Evolutionary conservation across 2,113 vertebrate genomes (phyloP).

Genomic region (Sorex araneus): DNA sequence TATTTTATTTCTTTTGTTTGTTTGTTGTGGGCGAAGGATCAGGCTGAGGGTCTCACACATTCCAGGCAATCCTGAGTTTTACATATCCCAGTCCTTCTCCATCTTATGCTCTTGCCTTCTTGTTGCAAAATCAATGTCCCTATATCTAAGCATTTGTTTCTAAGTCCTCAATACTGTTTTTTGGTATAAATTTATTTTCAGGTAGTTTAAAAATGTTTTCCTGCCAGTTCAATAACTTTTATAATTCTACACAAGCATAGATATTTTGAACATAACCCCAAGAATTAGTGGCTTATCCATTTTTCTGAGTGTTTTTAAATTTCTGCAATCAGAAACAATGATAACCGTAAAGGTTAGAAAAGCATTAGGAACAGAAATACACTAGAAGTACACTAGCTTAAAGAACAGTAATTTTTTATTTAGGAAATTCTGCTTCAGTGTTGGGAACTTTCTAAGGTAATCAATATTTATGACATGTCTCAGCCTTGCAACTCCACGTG

Average conservation of each 20-base stretch:
- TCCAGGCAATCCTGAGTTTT: too few species aligned
- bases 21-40: too few species aligned
- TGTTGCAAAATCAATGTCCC: too few species aligned
- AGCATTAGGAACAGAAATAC: not conserved
- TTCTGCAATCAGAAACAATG: constrained; percentile 14
- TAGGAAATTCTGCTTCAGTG: not conserved
- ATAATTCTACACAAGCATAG: constrained; percentile 8
- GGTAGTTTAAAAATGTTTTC: constrained; percentile 26
- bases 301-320: not conserved
- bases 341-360: constrained; percentile 25
- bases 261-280: not conserved
- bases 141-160: too few species aligned
- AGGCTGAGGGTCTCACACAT: too few species aligned
- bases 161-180: too few species aligned
- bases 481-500: not conserved
- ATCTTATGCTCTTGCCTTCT: too few species aligned
- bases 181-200: too few species aligned
- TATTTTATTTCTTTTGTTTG: too few species aligned
- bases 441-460: not conserved
- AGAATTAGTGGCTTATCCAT: too few species aligned
- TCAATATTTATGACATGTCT: not conserved
- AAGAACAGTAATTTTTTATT: constrained; percentile 25
- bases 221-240: not conserved
- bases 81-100: too few species aligned
- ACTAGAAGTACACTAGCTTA: constrained; percentile 15